These are phyloP conservation scores for Brachypteracias leptosomus DNA, from an alignment of 2,113 vertebrate species.

Conservation along the genomic window DNA sequence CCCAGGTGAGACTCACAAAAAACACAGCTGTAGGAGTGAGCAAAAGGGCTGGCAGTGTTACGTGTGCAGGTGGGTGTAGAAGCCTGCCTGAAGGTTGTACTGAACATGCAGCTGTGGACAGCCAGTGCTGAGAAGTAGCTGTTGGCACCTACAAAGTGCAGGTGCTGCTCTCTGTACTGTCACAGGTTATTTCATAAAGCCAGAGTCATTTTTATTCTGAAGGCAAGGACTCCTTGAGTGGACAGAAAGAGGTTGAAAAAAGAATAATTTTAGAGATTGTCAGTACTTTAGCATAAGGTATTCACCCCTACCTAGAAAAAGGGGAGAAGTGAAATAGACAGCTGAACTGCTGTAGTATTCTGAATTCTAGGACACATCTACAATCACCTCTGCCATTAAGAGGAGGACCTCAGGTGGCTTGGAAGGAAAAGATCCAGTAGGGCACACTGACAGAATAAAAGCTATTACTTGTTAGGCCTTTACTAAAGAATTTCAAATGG, in stretches of 20 bases:
- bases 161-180: fast-evolving
- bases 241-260: not conserved
- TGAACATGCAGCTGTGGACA: not conserved
- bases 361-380: not conserved
- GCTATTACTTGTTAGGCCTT: not conserved
- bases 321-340: not conserved
- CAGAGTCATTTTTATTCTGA: not conserved
- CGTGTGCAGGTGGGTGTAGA: not conserved
- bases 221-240: not conserved
- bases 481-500: conserved; percentile 14
- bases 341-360: not conserved
- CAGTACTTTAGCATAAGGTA: not conserved
- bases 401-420: not conserved
- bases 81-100: not conserved
- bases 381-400: not conserved
- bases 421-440: not conserved
- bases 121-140: not conserved
- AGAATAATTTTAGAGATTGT: not conserved
- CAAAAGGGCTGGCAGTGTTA: not conserved
- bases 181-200: not conserved
- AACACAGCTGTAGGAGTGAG: fast-evolving
- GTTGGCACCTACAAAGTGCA: not conserved
- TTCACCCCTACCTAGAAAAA: not conserved
- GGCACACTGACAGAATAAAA: conserved; percentile 7
- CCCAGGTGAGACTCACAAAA: not conserved